Percentiles rank a stretch among this genome's conserved stretches.
phyloP scores from a whole-genome alignment of 2,888 invertebrate species.

The Parochlus steinenii region DNA sequence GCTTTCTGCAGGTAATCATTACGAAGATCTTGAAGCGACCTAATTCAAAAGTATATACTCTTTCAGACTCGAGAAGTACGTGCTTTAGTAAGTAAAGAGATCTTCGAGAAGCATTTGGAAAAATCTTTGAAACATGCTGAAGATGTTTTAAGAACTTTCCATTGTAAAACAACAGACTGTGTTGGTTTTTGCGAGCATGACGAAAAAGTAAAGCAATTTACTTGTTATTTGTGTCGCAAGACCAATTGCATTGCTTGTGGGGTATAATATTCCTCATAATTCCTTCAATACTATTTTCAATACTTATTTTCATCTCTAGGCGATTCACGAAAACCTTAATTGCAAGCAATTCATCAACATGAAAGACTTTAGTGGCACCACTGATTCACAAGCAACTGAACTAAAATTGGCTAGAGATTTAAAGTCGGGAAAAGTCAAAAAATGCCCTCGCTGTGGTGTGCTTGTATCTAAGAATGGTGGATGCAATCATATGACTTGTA shows the following conservation, averaged over 20 bases:
- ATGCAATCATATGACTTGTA: too few species aligned
- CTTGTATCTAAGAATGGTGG: too few species aligned
- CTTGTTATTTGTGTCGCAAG: slow-evolving; percentile 64
- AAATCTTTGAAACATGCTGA: slow-evolving; percentile 69
- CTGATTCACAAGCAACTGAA: too few species aligned
- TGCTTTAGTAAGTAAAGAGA: slow-evolving; percentile 49
- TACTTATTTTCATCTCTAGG: slow-evolving; percentile 31
- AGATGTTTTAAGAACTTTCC: slow-evolving; percentile 64
- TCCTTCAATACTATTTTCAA: slow-evolving; percentile 11
- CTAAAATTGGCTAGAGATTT: too few species aligned
- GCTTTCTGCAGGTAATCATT: slow-evolving; percentile 58
- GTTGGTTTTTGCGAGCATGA: slow-evolving; percentile 80
- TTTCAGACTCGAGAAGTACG: slow-evolving; percentile 76
- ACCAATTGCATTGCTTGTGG: slow-evolving; percentile 77
- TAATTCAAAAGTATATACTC: too few species aligned
- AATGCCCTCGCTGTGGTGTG: too few species aligned
- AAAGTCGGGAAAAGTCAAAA: too few species aligned
- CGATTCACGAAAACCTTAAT: slow-evolving; percentile 58
- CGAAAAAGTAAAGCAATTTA: slow-evolving; percentile 67
- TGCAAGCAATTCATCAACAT: slow-evolving; percentile 73
- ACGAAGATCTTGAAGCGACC: too few species aligned
- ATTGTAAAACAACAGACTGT: slow-evolving; percentile 80
- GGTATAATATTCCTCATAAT: too few species aligned
- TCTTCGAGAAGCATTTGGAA: slow-evolving; percentile 64
- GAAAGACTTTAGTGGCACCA: too few species aligned